Evolutionary conservation across 2,888 invertebrate species (phyloP), one percentile per base, ranked within the genome.

Genomic region (Tenthredo livida): DNA sequence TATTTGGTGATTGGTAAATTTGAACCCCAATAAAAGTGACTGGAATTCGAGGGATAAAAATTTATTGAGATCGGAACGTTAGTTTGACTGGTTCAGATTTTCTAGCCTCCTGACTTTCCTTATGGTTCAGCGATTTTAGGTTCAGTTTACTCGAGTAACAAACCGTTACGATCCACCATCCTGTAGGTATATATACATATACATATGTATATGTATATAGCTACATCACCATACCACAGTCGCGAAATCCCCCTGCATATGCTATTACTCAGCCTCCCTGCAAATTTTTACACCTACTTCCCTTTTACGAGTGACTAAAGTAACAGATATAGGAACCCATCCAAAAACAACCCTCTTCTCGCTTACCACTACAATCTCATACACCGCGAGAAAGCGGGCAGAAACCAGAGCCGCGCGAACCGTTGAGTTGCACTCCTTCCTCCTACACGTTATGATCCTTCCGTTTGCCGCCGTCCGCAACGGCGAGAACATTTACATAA

Each of bases 401-500:
- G 61, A 58, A 73, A 80, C 40, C 80, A 61, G 21, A 61, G 61
- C 37, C 61, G 40, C 77, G 77, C 50, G 80, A 80, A 29, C 10
- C 80, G 80, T 80, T 40, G 58, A 61, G 80, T 12, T 61, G 80
- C 58, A 80, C 61, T 61, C 58, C 61, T 80, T 37, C 80, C 37
- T 75, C 29, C 25, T n/a, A 43, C 73, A 12, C 67, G 67, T 47
- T 33, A 33, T 80, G 61, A 61, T 80, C 58, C 54, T 58, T 61
- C 80, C 61, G 58, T 40, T 61, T 80, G 15, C 80, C 21, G n/a
- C 33, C 54, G 58, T 40, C 43, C 78, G 58, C 58, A 9, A 17
- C 88, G 85, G 86, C 86, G 88, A 87, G 87, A 89, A 89, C 90
- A 90, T 90, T 91, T 91, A 88, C 91, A 91, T 91, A 90, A 90